Evolutionary conservation across 2,113 vertebrate species (phyloP), one percentile per base, ranked within the genome.

Genomic region (Amblyopsis rosae): DNA sequence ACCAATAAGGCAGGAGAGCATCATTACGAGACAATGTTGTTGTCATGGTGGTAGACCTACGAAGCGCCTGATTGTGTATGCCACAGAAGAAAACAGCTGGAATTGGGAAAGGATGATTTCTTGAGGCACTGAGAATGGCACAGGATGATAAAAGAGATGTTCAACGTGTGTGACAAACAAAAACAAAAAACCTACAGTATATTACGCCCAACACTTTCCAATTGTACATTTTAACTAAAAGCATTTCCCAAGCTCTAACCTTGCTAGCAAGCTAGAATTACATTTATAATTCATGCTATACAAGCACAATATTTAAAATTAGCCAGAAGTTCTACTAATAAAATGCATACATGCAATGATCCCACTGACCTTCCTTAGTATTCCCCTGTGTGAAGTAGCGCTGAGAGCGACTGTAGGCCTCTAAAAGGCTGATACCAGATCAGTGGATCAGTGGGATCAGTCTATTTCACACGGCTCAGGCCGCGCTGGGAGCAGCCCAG

Each of bases 1-100:
- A 83, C 82, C 81, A 88, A 89, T 87, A 86, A 83, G 81, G 67
- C 76, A 73, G 71, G 82, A 87, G 81, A 83, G 79, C 81, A 81
- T 70, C 76, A 78, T 69, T 72, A 51, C 73, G 80, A 77, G 69
- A 75, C 55, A 16, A 17, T 7, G 26, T 62, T 69, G 73, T 84
- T 85, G 26, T 2, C 26, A 88, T 87, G 85, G 81, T 73, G 16
- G 47, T 53, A 68, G 84, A 83, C 41, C 3, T 62, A 26, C 51
- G 17, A 51, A 69, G 79, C 51, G 56, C 70, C 77, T 80, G 79
- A 88, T 88, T 81, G 81, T 59, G 76, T 72, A 72, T 74, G 63
- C 49, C 47, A 41, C 65, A 82, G 73, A 74, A 65, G 6, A 19
- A 54, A 12, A 74, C 73, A 69, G 77, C 69, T 4, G 6, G 79